Evolutionary conservation across 2,888 invertebrate genomes (phyloP).

Genomic region (Synanthedon formicaeformis): DNA sequence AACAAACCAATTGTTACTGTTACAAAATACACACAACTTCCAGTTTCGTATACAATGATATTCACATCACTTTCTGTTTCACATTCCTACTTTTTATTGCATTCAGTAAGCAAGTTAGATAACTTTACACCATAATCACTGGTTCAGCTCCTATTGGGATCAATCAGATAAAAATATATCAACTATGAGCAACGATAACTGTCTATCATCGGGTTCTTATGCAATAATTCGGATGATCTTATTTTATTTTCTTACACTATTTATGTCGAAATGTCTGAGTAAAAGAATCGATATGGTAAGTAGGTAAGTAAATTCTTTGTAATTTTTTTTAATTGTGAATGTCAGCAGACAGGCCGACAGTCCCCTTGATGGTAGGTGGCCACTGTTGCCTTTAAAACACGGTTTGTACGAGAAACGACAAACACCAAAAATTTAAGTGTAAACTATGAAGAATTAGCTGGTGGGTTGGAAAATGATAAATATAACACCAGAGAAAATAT

Average conservation of each 20-base stretch:
- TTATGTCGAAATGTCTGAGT: neutral
- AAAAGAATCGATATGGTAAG: no score
- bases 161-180: neutral
- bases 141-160: neutral
- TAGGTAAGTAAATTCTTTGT: no score
- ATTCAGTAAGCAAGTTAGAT: neutral
- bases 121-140: neutral
- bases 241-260: neutral
- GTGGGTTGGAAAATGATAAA: no score
- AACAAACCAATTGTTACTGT: constrained; percentile 17
- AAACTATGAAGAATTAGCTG: no score
- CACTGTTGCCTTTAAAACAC: no score
- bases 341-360: no score
- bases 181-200: neutral
- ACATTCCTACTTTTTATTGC: constrained; percentile 11
- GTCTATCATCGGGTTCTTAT: neutral
- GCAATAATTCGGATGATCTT: neutral
- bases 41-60: constrained; percentile 44
- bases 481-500: no score
- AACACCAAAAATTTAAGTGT: no score
- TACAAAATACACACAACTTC: constrained; percentile 9
- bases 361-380: no score
- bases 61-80: constrained; percentile 55
- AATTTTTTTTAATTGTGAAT: no score
- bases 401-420: no score